Conservation (phyloP, 1,140 invertebrate species). For the Leptopilina clavipes region DNA sequence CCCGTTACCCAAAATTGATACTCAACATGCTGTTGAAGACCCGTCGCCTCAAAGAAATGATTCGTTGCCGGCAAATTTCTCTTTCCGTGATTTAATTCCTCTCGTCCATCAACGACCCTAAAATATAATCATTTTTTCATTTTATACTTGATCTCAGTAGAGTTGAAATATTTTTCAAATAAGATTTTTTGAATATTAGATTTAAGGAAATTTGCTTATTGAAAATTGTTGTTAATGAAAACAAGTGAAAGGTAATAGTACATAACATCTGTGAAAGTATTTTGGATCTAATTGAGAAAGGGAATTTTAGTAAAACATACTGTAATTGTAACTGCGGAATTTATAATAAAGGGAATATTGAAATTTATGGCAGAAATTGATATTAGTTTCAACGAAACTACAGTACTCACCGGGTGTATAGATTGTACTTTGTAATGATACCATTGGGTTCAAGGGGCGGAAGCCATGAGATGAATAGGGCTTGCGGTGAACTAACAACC, state of each 20-base stretch:
- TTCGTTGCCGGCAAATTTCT: constrained; percentile 79
- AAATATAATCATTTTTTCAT: background rate
- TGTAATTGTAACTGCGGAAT: background rate
- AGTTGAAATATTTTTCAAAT: no score
- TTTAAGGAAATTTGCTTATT: no score
- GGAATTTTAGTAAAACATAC: no score
- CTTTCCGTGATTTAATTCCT: constrained; percentile 82
- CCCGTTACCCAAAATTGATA: constrained; percentile 90
- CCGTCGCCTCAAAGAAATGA: constrained; percentile 80
- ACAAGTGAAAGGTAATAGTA: no score
- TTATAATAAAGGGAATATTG: constrained; percentile 17
- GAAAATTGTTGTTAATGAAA: no score
- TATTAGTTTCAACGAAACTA: constrained; percentile 24
- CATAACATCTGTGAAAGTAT: no score
- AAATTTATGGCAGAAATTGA: background rate
- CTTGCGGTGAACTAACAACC: constrained; percentile 83
- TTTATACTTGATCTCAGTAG: no score
- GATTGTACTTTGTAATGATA: constrained; percentile 85
- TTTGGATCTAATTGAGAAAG: no score
- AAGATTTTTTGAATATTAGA: no score
- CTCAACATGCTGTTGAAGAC: constrained; percentile 83
- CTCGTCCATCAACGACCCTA: constrained; percentile 80
- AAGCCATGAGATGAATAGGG: constrained; percentile 87
- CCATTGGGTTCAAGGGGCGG: constrained; percentile 86
- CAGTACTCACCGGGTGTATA: constrained; percentile 80